Evolutionary conservation across 2,113 vertebrate species (phyloP).

Genomic region (Sinocyclocheilus anophthalmus): DNA sequence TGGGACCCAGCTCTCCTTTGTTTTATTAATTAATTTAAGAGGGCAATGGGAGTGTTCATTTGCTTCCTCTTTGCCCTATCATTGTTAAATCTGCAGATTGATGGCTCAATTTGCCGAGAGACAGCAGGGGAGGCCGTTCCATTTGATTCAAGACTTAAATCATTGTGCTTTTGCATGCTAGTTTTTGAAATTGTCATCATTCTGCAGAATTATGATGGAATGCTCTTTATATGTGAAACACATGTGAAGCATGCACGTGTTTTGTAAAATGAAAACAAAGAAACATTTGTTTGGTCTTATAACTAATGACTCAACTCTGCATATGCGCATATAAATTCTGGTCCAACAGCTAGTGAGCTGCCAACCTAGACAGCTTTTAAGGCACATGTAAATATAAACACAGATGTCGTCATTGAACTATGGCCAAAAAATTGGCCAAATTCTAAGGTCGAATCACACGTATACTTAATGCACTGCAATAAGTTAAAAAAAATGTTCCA

Average conservation of each 20-base stretch:
- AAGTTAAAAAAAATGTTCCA: too few species aligned
- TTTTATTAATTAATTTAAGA: constrained; percentile 56
- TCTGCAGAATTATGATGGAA: constrained; percentile 4
- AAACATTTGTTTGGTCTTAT: not conserved
- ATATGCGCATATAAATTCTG: not conserved
- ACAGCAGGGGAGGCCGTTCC: constrained; percentile 43
- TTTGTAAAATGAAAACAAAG: not conserved
- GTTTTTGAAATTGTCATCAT: constrained; percentile 30
- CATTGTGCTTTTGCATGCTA: constrained; percentile 14
- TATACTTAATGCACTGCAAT: too few species aligned
- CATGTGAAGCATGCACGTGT: not conserved
- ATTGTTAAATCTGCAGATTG: constrained; percentile 54
- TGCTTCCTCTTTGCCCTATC: constrained; percentile 49
- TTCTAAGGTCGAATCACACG: too few species aligned
- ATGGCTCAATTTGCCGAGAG: constrained; percentile 55
- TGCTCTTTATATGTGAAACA: not conserved
- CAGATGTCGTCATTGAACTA: not conserved
- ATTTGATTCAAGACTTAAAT: constrained; percentile 44
- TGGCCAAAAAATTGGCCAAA: too few species aligned
- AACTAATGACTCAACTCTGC: too few species aligned
- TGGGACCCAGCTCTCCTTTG: constrained; percentile 35
- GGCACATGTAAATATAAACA: not conserved
- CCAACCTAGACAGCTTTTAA: not conserved
- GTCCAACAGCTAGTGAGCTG: not conserved
- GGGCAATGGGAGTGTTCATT: constrained; percentile 50